A percentile compares a stretch with the other conserved stretches of the same genome.
phyloP scores from a whole-genome alignment of 30 jellyfish, hydroid and myxozoan genomes.

The Aurelia sp. region DNA sequence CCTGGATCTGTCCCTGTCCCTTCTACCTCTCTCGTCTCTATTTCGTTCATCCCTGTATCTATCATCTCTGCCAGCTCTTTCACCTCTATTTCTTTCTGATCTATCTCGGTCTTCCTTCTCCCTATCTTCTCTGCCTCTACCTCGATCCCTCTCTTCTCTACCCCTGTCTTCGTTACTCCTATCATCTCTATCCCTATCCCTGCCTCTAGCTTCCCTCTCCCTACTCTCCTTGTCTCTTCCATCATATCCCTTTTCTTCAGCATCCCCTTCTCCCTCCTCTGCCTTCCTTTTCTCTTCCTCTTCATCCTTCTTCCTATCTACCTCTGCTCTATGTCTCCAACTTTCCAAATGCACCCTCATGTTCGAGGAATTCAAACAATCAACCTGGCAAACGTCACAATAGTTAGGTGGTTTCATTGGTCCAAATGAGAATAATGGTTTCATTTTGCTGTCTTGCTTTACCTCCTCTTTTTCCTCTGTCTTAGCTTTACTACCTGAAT shows the following conservation, averaged over 20 bases:
- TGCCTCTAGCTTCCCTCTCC: not conserved
- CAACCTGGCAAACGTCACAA: conserved; percentile 81
- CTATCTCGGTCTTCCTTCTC: no score
- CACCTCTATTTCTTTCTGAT: no score
- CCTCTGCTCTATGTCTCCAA: conserved; percentile 96
- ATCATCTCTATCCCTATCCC: no score
- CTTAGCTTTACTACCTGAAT: not conserved
- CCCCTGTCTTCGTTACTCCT: not conserved
- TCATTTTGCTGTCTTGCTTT: conserved; percentile 12
- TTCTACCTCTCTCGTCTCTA: not conserved
- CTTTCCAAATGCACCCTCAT: conserved; percentile 74
- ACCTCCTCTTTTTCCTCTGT: conserved; percentile 8
- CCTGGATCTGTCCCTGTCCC: not conserved
- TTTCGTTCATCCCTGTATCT: no score
- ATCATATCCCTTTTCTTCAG: not conserved
- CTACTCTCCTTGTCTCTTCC: not conserved
- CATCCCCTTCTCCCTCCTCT: not conserved
- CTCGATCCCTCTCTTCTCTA: not conserved
- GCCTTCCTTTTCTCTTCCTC: conserved; percentile 36
- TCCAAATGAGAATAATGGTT: conserved; percentile 53
- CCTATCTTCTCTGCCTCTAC: no score
- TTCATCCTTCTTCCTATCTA: conserved; percentile 63
- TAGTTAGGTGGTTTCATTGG: conserved; percentile 62
- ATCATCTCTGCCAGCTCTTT: no score
- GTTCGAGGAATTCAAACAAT: conserved; percentile 73